Base-by-base conservation (phyloP, 1,140 invertebrate genomes). In the Polypedilum pembai region DNA sequence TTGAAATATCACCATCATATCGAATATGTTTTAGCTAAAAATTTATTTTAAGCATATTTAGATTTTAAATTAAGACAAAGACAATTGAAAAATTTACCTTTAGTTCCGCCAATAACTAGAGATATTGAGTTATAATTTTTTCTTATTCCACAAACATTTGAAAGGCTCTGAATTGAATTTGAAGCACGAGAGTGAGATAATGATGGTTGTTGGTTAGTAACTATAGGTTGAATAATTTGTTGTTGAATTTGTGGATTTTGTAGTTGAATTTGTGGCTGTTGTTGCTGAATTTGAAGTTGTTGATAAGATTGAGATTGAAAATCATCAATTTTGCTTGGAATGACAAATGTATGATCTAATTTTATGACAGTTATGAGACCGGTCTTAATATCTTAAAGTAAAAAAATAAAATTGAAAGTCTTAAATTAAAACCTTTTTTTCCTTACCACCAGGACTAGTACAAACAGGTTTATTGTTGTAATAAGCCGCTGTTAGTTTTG, bases 1-100 rank as follows among this genome's bases (percentile, higher is more conserved):
- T 73, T 1, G 85, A 86, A 12, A 88, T 78, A 75, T 88, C 86
- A 2, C 84, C 82, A 45, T 86, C 83, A 33, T 82, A 85, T 69
- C 76, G n/a, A n/a, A n/a, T n/a, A n/a, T 12, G 1, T 10, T n/a
- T n/a, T 56, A 12, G 45, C 45, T 56, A 56, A 12, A 12, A n/a
- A 56, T 12, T n/a, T 1, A 56, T 12, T 56, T 0, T 12, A 56
- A 0, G 45, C n/a, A n/a, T n/a, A n/a, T n/a, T n/a, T n/a, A n/a
- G n/a, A n/a, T n/a, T n/a, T n/a, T n/a, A n/a, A n/a, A n/a, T n/a
- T n/a, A n/a, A n/a, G n/a, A n/a, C n/a, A n/a, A n/a, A n/a, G n/a
- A n/a, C n/a, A n/a, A n/a, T n/a, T n/a, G 15, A 15, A 56, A 56
- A n/a, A 12, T n/a, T 56, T 56, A n/a, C 45, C 45, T 56, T 56